Conservation (phyloP, 2,113 vertebrate genomes). For the Perca schrenkii region DNA sequence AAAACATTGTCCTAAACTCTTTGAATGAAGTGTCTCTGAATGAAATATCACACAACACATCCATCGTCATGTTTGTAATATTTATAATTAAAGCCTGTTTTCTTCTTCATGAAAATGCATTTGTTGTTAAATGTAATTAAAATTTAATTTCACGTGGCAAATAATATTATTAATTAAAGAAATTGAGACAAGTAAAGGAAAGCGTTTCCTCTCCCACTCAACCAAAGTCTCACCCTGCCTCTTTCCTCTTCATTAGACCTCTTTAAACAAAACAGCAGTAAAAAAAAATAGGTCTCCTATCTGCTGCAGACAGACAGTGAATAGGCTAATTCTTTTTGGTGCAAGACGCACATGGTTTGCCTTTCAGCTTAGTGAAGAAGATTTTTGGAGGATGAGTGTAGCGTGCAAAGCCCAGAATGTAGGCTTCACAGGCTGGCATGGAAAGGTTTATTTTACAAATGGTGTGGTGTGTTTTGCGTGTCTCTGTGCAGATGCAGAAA, state of each 20-base stretch:
- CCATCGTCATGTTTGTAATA: neutral
- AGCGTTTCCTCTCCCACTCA: slow-evolving; percentile 10
- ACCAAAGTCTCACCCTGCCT: slow-evolving; percentile 13
- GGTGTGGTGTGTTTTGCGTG: neutral
- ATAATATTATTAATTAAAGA: slow-evolving; percentile 22
- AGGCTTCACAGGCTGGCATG: neutral
- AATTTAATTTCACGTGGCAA: neutral
- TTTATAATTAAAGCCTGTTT: neutral
- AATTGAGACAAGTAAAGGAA: neutral
- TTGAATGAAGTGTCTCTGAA: neutral
- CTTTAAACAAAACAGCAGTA: slow-evolving; percentile 40
- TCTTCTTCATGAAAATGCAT: neutral
- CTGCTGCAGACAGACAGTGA: slow-evolving; percentile 24
- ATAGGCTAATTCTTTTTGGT: neutral
- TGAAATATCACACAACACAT: no score
- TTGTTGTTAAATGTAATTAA: slow-evolving; percentile 3
- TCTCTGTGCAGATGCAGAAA: slow-evolving; percentile 89
- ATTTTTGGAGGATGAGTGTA: slow-evolving; percentile 12
- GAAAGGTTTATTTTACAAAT: neutral
- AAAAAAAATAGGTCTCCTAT: slow-evolving; percentile 46
- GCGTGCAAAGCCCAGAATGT: slow-evolving; percentile 2
- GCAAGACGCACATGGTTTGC: neutral
- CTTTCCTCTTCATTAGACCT: slow-evolving; percentile 53
- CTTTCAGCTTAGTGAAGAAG: neutral
- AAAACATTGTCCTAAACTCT: neutral